Evolutionary conservation across 2,888 invertebrate species (phyloP), one percentile per base, ranked within the genome.

Genomic region (Agonopterix alstromeriana): DNA sequence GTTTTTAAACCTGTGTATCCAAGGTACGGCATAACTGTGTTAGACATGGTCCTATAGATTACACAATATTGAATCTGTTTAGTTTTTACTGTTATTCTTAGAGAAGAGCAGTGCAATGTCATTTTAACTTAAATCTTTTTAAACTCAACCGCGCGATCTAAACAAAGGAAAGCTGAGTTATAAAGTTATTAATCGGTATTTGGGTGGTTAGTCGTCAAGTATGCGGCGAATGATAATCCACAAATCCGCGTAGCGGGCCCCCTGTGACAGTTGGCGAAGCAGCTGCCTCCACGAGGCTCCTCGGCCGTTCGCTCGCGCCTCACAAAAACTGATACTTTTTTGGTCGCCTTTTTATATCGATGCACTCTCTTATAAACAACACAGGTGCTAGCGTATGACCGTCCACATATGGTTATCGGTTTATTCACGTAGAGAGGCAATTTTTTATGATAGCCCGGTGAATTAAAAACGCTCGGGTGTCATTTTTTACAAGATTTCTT

Each of bases 361-460:
- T 77, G 79, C 82, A 84, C 81, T 84, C 76, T 81, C 84, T 82
- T 85, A 84, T 84, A 88, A 84, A 85, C 85, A 85, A 88, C 87
- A 88, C 87, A 88, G 87, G 87, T 88, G 87, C 86, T 77, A 65
- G 70, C 73, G 78, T 78, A 82, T 82, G 79, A 79, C 80, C 77
- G 67, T 82, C 81, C 80, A 81, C 87, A 85, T 86, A 86, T 86
- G 86, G 85, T 81, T 84, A 82, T 83, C 77, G 75, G 65, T 68
- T 73, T 76, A 73, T 74, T 67, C 68, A 65, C 65, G 67, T 67
- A 67, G 64, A 63, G 69, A 76, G 70, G 69, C 63, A 65, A 67
- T 78, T 82, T 82, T 81, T 80, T 80, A 75, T 65, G 58, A 69
- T 62, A 65, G 62, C 58, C 62, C 61, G 62, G 70, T 68, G 63